Evolutionary conservation across 2,888 invertebrate genomes (phyloP).

Genomic region (Drosophila anomalipes): DNA sequence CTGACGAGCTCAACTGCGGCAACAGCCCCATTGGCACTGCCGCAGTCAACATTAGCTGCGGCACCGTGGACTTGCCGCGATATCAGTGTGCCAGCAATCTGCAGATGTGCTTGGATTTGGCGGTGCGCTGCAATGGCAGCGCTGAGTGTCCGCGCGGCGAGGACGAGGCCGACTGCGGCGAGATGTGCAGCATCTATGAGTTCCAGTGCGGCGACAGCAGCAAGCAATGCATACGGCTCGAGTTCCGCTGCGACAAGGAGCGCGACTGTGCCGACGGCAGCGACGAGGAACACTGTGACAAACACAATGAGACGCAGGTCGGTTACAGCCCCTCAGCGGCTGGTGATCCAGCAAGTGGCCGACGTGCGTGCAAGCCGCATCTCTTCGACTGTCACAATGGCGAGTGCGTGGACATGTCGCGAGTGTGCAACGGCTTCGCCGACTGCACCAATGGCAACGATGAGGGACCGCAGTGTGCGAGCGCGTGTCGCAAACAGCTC

Average conservation of each 20-base stretch:
- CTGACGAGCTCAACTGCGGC: constrained; percentile 86
- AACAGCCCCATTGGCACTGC: not conserved
- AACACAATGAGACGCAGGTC: constrained; percentile 55
- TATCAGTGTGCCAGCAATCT: constrained; percentile 82
- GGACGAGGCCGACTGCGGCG: constrained; percentile 88
- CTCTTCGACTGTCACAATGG: constrained; percentile 88
- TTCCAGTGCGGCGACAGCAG: constrained; percentile 89
- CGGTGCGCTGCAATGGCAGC: constrained; percentile 88
- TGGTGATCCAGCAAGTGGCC: constrained; percentile 16
- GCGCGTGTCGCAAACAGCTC: constrained; percentile 80
- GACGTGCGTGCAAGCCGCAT: constrained; percentile 76
- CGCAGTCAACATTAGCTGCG: constrained; percentile 85
- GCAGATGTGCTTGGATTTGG: constrained; percentile 76
- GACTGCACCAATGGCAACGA: constrained; percentile 91
- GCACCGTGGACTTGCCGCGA: constrained; percentile 56
- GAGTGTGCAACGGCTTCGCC: constrained; percentile 88
- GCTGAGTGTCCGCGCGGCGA: constrained; percentile 90
- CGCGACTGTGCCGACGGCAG: constrained; percentile 90
- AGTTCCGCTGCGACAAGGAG: constrained; percentile 87
- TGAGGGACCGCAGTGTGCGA: constrained; percentile 89
- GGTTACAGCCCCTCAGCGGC: not conserved
- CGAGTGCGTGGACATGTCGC: constrained; percentile 88
- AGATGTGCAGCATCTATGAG: constrained; percentile 87
- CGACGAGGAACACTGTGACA: constrained; percentile 88
- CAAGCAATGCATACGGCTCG: constrained; percentile 87